Conservation (phyloP, 1,140 invertebrate genomes). For the Muscidifurax raptorellus region DNA sequence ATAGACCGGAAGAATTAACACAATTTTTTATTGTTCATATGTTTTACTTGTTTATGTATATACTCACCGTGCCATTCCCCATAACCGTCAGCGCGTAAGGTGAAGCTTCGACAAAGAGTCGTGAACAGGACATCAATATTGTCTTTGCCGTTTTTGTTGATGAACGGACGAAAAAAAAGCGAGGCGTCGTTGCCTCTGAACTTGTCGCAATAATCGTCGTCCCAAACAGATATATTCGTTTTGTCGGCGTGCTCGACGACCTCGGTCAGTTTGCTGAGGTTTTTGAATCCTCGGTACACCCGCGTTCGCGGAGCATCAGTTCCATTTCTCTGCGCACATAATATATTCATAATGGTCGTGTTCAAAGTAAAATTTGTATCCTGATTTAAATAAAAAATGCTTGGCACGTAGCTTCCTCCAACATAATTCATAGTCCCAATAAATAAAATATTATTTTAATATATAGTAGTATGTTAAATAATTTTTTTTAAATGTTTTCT, state of each 20-base stretch:
- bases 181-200: slow-evolving; percentile 85
- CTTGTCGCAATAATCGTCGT: slow-evolving; percentile 79
- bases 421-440: no score
- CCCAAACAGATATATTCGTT: slow-evolving; percentile 78
- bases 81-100: slow-evolving; percentile 21
- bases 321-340: slow-evolving; percentile 78
- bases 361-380: no score
- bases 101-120: slow-evolving; percentile 80
- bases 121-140: slow-evolving; percentile 78
- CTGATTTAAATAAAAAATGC: no score
- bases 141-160: slow-evolving; percentile 76
- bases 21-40: neutral
- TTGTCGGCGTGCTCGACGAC: slow-evolving; percentile 80
- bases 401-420: no score
- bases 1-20: slow-evolving; percentile 4
- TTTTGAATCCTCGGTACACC: slow-evolving; percentile 82
- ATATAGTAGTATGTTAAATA: no score
- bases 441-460: no score
- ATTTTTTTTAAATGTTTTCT: no score
- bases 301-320: slow-evolving; percentile 78
- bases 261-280: slow-evolving; percentile 81
- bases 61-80: slow-evolving; percentile 53
- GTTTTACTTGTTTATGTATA: neutral
- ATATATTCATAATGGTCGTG: neutral
- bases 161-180: slow-evolving; percentile 83